Evolutionary conservation across 2,797 vertebrate species (phyloP).

Genomic region (Podarcis siculus): DNA sequence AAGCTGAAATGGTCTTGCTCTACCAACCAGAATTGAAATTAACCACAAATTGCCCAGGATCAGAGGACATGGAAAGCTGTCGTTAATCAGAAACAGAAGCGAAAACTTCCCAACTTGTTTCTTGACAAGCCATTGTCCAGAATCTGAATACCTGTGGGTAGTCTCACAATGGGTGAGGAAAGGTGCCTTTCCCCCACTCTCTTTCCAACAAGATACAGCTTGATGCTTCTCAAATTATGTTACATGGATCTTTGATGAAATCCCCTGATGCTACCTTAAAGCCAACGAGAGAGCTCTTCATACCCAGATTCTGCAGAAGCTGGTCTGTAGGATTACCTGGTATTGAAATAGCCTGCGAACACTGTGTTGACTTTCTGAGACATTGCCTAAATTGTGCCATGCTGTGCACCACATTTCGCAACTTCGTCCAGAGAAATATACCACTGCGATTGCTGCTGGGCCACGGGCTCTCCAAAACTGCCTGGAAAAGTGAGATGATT

Average conservation of each 20-base stretch:
- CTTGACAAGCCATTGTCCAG: too few species aligned
- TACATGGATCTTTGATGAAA: not conserved
- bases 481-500: conserved; percentile 76
- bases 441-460: conserved; percentile 93
- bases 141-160: too few species aligned
- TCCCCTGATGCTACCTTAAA: not conserved
- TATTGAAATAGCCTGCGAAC: conserved; percentile 65
- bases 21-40: too few species aligned
- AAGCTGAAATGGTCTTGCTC: too few species aligned
- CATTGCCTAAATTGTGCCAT: conserved; percentile 90
- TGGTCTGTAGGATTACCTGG: conserved; percentile 80
- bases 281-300: conserved; percentile 5
- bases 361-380: conserved; percentile 75
- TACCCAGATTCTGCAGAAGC: conserved; percentile 20
- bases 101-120: too few species aligned
- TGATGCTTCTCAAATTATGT: conserved; percentile 21
- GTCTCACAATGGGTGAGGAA: too few species aligned
- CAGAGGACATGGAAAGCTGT: too few species aligned
- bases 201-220: conserved; percentile 16
- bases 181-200: not conserved
- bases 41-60: too few species aligned
- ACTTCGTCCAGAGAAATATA: conserved; percentile 95
- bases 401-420: conserved; percentile 90
- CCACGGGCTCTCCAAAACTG: conserved; percentile 94
- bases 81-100: too few species aligned